A percentile compares a stretch with the other conserved stretches of the same genome.
These are phyloP conservation scores for Falco columbarius DNA, from an alignment of 2,797 vertebrate genomes.

Conservation along the genomic window DNA sequence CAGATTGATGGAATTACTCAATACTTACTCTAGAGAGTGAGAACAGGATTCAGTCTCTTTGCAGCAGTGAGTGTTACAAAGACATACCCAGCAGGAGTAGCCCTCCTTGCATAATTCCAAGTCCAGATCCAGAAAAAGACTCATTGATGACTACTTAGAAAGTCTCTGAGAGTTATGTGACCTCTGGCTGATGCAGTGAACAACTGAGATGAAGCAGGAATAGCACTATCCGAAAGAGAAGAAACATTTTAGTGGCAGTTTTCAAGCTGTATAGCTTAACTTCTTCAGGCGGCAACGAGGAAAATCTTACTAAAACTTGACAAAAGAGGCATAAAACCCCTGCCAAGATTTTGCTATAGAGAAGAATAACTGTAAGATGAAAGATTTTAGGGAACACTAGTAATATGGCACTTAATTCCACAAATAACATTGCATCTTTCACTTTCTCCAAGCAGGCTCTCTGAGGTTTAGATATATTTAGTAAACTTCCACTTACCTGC, in stretches of 20 bases:
- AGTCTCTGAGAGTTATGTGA: background rate
- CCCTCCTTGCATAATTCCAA: background rate
- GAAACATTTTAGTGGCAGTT: background rate
- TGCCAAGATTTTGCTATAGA: background rate
- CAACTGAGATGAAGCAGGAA: background rate
- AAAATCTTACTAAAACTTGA: background rate
- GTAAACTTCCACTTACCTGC: slow-evolving; percentile 71
- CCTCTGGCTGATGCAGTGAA: background rate
- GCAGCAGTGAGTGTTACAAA: background rate
- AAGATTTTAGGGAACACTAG: background rate
- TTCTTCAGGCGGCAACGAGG: background rate
- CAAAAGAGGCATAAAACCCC: background rate
- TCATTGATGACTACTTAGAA: background rate
- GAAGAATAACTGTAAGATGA: background rate
- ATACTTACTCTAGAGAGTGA: background rate
- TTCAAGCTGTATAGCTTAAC: background rate
- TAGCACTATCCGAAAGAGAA: background rate
- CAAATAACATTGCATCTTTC: background rate
- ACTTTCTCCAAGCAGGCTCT: background rate
- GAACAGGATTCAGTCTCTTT: background rate
- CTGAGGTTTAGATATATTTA: slow-evolving; percentile 13
- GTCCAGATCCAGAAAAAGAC: background rate
- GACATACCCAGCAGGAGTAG: background rate
- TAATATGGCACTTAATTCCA: background rate
- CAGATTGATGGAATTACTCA: background rate